Base-by-base conservation (phyloP, 2,797 vertebrate genomes). In the Poecile montanus region DNA sequence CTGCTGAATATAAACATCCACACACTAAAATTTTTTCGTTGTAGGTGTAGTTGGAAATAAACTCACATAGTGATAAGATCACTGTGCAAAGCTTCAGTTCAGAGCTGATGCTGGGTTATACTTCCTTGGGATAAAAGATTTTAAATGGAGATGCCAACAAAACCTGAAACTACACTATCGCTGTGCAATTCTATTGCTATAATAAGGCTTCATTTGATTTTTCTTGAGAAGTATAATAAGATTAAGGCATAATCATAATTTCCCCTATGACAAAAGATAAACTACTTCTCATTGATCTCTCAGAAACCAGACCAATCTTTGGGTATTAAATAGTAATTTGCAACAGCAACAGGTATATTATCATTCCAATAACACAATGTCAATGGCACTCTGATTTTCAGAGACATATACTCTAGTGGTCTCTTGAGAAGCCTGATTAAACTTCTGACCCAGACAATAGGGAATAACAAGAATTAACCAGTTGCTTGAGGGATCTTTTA, bases 191-290 rank as follows among this genome's bases (percentile, higher is more conserved):
- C 47, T 63, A 47, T 51, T 79, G 32, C n/a, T 91, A 42, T 85
- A 91, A 73, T 48, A 91, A 60, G 62, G 73, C 40, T 90, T 84
- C 10, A 81, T 88, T 84, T 91, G 66, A 88, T 89, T 95, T 95
- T 95, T 76, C 47, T 68, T 77, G 42, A 91, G 32, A 93, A 40
- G 53, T 54, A 20, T 73, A 88, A 81, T 90, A 93, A 88, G 77
- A 94, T 95, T 92, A 95, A 63, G 56, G 13, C 26, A 75, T 70
- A 88, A 91, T 88, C 36, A 68, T 68, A 63, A 93, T 94, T 72
- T 86, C 60, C 44, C 7, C 47, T 56, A 44, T 70, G 60, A 91
- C 63, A 76, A 81, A 93, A 91, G 73, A 83, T 67, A 79, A 90
- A 88, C n/a, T 86, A 20, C 47, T 89, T 57, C 74, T 73, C 51